A percentile compares a stretch with the other conserved stretches of the same genome.
Evolutionary conservation across 2,888 invertebrate genomes (phyloP).

Genomic region (Chymomyza procnemis): DNA sequence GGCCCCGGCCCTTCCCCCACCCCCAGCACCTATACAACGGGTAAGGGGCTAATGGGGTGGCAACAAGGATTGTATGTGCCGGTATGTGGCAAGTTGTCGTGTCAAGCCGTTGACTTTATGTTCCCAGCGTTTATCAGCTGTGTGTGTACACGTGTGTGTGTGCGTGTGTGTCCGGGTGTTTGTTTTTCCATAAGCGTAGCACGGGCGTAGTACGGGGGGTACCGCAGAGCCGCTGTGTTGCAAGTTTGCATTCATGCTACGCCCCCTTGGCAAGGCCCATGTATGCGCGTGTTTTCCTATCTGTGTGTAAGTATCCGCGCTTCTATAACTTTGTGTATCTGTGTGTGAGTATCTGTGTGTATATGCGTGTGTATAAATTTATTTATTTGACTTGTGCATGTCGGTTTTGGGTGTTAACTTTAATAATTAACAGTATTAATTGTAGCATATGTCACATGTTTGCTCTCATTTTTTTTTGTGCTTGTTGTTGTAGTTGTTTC

Average conservation of each 20-base stretch:
- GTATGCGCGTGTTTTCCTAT: too few species aligned
- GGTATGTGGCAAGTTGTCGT: neutral
- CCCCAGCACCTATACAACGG: too few species aligned
- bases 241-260: too few species aligned
- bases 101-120: constrained; percentile 49
- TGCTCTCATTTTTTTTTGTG: constrained; percentile 42
- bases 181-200: neutral
- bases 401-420: constrained; percentile 73
- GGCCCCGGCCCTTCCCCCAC: too few species aligned
- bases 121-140: neutral
- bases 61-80: constrained; percentile 18
- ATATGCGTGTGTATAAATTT: constrained; percentile 26
- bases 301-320: too few species aligned
- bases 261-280: too few species aligned
- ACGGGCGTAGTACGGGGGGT: too few species aligned
- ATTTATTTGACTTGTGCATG: constrained; percentile 74
- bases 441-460: constrained; percentile 73
- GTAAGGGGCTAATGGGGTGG: constrained; percentile 18
- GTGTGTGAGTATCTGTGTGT: neutral
- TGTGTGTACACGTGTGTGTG: neutral
- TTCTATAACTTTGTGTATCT: neutral
- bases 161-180: neutral
- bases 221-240: too few species aligned
- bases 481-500: too few species aligned
- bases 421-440: constrained; percentile 72